Base-by-base conservation (phyloP, 2,888 invertebrate species). In the Pristionchus exspectatus region DNA sequence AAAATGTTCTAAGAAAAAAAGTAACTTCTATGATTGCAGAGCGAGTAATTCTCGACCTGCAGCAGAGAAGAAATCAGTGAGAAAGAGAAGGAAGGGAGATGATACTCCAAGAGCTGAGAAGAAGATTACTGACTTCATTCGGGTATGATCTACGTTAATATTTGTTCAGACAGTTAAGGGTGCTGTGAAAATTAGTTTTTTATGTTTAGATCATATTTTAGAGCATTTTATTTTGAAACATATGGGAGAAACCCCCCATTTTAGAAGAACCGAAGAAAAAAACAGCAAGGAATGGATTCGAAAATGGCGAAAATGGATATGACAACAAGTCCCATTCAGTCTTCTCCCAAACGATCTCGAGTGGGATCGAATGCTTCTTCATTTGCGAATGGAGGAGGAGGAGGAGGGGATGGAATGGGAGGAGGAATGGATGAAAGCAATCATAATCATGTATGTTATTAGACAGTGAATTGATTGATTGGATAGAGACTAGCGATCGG, bases 51-150 rank as follows among this genome's bases (percentile, higher is more conserved):
- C 81, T 16, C 72, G 83, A 81, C 63, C 89, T 72, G 74, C 54
- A 4, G 27, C 88, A 77, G 92, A 92, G 89, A 93, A 92, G 90
- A 92, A 92, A 77, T 81, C 91, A 16, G 90, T 88, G 24, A 87
- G 92, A 54, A 92, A 92, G 89, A 87, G 92, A 30, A 87, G 91
- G 63, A 90, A 90, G 33, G 91, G 90, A 72, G 91, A 92, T 7
- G 92, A 92, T 33, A 92, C 93, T 2, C 92, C 92, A 12, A 93
- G 92, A 88, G 90, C 90, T 24, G 92, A 92, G 56, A 87, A 92
- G n/a, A 93, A 92, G 88, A 93, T 93, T 16, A 93, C 93, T 12
- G 93, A 93, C 27, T 92, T 92, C 81, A 91, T 92, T 69, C 90
- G 90, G 86, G 86, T 87, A 18, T 18, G 85, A 90, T 27, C 7